Evolutionary conservation across 2,113 vertebrate genomes (phyloP).

Genomic region (Centropus bengalensis): DNA sequence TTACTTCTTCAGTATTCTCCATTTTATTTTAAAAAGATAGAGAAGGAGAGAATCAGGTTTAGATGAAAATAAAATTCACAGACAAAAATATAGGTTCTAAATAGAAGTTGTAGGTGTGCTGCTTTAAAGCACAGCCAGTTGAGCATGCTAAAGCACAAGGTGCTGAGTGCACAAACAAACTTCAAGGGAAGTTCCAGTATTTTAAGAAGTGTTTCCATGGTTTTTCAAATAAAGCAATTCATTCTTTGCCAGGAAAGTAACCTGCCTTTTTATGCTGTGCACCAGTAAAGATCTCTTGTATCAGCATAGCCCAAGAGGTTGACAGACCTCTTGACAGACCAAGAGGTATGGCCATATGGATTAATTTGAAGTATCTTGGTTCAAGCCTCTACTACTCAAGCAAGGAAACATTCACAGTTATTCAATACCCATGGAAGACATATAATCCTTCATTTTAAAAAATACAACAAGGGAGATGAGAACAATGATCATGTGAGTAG

Average conservation of each 20-base stretch:
- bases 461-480: background rate
- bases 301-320: background rate
- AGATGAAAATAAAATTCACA: background rate
- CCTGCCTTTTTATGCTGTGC: background rate
- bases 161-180: background rate
- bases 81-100: background rate
- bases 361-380: background rate
- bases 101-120: background rate
- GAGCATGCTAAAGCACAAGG: background rate
- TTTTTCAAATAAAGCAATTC: background rate
- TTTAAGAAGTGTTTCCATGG: background rate
- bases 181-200: background rate
- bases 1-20: background rate
- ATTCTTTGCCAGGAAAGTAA: background rate
- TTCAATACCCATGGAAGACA: background rate
- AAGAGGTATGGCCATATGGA: accelerated
- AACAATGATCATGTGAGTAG: background rate
- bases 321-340: too few species aligned
- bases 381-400: background rate
- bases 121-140: background rate
- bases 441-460: background rate
- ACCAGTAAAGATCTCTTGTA: background rate
- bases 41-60: background rate
- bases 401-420: background rate
- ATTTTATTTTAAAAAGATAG: background rate